Conservation (phyloP, 1,140 invertebrate genomes). For the Lanistes nyassanus region DNA sequence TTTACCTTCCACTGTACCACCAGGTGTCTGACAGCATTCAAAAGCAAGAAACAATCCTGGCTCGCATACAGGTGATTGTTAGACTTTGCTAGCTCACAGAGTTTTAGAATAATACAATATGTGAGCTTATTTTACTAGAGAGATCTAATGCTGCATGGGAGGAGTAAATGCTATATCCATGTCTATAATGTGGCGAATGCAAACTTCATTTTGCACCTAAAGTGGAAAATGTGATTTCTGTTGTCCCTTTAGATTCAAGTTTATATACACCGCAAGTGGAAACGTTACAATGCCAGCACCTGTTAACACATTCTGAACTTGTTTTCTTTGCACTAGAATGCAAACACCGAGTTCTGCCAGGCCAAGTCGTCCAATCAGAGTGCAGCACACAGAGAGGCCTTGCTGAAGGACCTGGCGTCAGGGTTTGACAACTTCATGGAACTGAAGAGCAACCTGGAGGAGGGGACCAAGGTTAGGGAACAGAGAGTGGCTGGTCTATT, state of each 20-base stretch:
- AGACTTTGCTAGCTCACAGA: too few species aligned
- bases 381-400: constrained; percentile 77
- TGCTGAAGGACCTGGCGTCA: constrained; percentile 86
- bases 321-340: constrained; percentile 68
- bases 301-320: background rate
- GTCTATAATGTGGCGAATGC: too few species aligned
- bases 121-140: background rate
- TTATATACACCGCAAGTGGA: too few species aligned
- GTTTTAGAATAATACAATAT: too few species aligned
- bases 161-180: too few species aligned
- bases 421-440: constrained; percentile 93
- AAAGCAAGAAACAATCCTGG: constrained; percentile 82
- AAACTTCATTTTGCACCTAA: too few species aligned
- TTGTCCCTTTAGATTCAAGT: too few species aligned
- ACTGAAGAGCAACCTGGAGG: constrained; percentile 87
- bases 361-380: constrained; percentile 73
- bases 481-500: too few species aligned
- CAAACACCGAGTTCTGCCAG: constrained; percentile 79
- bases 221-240: too few species aligned
- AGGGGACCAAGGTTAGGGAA: constrained; percentile 83
- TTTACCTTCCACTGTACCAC: constrained; percentile 84
- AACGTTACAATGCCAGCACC: too few species aligned
- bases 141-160: too few species aligned
- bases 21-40: constrained; percentile 79
- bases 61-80: constrained; percentile 79